phyloP scores from a whole-genome alignment of 2,113 vertebrate species.

The Notechis scutatus region DNA sequence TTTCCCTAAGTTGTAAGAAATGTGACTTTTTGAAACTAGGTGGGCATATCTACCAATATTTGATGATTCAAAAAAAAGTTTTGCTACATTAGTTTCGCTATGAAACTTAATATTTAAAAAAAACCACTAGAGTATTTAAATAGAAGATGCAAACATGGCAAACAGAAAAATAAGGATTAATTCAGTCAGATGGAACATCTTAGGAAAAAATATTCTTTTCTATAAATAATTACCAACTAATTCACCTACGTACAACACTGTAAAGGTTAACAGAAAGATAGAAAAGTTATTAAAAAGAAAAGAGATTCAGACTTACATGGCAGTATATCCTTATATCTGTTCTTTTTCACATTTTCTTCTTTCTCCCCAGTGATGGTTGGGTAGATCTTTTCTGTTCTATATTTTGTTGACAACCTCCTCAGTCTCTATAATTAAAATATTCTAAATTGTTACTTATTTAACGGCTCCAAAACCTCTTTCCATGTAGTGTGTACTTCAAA shows the following conservation, averaged over 20 bases:
- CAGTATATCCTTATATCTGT: constrained; percentile 98
- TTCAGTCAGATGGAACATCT: not conserved
- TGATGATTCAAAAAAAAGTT: not conserved
- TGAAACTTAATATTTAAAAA: not conserved
- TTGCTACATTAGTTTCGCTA: fast-evolving
- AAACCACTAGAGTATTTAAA: constrained; percentile 5
- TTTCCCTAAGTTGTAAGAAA: not conserved
- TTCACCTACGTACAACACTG: constrained; percentile 30
- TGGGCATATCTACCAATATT: not conserved
- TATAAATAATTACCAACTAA: constrained; percentile 26
- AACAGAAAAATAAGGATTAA: not conserved
- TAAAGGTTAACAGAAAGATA: constrained; percentile 27
- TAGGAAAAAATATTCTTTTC: constrained; percentile 5
- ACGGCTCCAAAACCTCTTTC: constrained; percentile 10
- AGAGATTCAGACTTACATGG: constrained; percentile 84
- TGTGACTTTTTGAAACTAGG: not conserved
- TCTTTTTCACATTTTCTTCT: constrained; percentile 99
- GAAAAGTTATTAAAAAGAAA: constrained; percentile 38
- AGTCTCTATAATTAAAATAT: constrained; percentile 79
- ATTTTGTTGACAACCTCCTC: constrained; percentile 94
- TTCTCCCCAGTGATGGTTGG: constrained; percentile 92
- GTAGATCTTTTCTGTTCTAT: constrained; percentile 96
- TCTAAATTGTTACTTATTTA: constrained; percentile 38
- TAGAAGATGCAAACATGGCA: constrained; percentile 7
- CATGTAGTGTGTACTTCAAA: constrained; percentile 29